Conservation (phyloP, 2,888 invertebrate genomes). For the Cylindroiulus punctatus region DNA sequence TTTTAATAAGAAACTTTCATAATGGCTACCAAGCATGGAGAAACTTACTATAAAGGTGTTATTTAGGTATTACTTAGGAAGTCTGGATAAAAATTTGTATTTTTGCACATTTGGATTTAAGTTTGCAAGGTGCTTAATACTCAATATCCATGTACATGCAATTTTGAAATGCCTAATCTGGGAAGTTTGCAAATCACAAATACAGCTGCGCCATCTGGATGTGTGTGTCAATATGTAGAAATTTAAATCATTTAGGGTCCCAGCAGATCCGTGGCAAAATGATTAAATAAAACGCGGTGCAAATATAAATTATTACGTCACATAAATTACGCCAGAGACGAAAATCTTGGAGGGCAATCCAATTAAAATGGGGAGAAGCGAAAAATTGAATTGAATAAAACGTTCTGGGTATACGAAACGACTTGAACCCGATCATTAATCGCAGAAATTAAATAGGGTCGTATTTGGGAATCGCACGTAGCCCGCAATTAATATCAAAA, state of each 20-base stretch:
- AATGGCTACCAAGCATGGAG: not conserved
- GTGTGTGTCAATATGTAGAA: not conserved
- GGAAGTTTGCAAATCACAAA: too few relatives aligned
- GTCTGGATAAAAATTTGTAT: too few relatives aligned
- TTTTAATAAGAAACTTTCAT: not conserved
- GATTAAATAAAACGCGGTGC: not conserved
- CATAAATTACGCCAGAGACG: not conserved
- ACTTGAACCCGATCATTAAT: constrained; percentile 23
- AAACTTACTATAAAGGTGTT: not conserved
- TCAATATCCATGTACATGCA: too few relatives aligned
- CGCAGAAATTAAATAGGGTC: constrained; percentile 5
- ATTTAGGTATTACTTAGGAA: not conserved
- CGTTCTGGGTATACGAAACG: not conserved
- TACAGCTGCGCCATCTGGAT: not conserved
- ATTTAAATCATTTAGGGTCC: too few relatives aligned
- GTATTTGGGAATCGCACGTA: not conserved
- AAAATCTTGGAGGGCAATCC: constrained; percentile 1
- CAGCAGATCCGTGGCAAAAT: not conserved
- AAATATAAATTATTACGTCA: constrained; percentile 30
- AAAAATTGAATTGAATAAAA: constrained; percentile 31
- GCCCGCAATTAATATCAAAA: constrained; percentile 37
- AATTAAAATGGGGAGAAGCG: not conserved
- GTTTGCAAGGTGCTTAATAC: too few relatives aligned
- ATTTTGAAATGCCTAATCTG: too few relatives aligned
- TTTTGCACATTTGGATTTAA: too few relatives aligned